Evolutionary conservation across 2,113 vertebrate species (phyloP), one percentile per base, ranked within the genome.

Genomic region (Eira barbara): DNA sequence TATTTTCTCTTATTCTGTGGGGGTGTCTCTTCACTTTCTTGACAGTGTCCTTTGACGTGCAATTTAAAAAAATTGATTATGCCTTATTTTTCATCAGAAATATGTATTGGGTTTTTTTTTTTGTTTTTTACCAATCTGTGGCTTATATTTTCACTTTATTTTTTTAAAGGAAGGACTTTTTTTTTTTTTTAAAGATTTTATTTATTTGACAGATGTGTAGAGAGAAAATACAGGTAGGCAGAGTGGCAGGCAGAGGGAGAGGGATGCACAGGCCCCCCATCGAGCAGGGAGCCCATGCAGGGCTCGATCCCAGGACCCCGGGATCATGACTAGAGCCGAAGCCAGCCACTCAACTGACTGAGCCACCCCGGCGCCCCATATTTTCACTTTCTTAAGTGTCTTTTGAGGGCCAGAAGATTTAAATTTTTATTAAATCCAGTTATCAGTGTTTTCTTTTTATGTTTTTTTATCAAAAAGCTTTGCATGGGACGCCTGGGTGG

Each of bases 61-160:
- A 91, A 71, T 69, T 13, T 0, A 25, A 82, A 71, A 73, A 65
- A 15, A 45, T 23, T 81, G 13, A 86, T 82, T n/a, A 74, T 91
- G 42, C 47, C 10, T 92, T 88, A n/a, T 69, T 91, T 96, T 74
- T 94, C 65, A 59, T 39, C 27, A 96, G 49, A 47, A 65, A 89
- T 73, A 36, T 61, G 6, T 81, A 87, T 36, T 82, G 17, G 17
- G 20, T 95, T 78, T 57, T 94, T 89, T 10, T 23, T 39, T 52
- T 47, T 45, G 7, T 45, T 45, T 45, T 45, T 45, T 2, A 49
- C 47, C 47, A 59, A 5, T 45, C 31, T 81, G 42, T 59, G 57
- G 65, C 63, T 81, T 31, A n/a, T 69, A 91, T 65, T 92, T 76
- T 92, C 9, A 36, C 71, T 47, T 86, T 59, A 21, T 31, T 18